phyloP scores from a whole-genome alignment of 2,888 invertebrate genomes.

The Apeira syringaria region DNA sequence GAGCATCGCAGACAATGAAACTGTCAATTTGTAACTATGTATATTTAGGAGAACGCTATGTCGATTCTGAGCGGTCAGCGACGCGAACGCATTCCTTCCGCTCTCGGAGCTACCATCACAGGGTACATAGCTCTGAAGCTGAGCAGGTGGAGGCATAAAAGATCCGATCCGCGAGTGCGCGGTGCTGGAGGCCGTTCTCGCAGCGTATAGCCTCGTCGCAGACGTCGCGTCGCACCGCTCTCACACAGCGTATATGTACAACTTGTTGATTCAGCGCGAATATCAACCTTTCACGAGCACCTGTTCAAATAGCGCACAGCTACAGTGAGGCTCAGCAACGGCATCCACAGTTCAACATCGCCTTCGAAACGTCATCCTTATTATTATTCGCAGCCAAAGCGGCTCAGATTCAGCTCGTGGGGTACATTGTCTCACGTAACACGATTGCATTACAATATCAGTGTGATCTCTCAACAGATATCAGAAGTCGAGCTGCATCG shows the following conservation, averaged over 20 bases:
- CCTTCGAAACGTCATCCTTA: not conserved
- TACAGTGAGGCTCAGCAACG: not conserved
- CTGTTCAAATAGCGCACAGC: slow-evolving; percentile 29
- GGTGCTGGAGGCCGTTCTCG: not conserved
- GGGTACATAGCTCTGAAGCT: not conserved
- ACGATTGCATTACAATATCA: not conserved
- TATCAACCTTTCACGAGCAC: slow-evolving; percentile 31
- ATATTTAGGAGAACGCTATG: slow-evolving; percentile 6
- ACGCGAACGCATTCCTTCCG: not conserved
- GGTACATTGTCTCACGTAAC: not conserved
- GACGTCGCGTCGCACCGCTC: not conserved
- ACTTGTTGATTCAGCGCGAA: slow-evolving; percentile 2
- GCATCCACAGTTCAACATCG: not conserved
- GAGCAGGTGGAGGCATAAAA: not conserved
- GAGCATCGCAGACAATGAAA: slow-evolving; percentile 26
- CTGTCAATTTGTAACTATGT: slow-evolving; percentile 11
- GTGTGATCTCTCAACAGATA: not conserved
- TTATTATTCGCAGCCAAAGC: not conserved
- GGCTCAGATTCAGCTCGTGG: not conserved
- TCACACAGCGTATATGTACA: not conserved
- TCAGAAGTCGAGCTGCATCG: too few species aligned
- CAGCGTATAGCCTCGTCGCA: too few species aligned
- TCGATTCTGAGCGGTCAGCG: not conserved
- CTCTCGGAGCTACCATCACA: not conserved
- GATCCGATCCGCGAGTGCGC: not conserved